phyloP scores from a whole-genome alignment of 2,797 vertebrate genomes.

The Fistularia tabacaria region DNA sequence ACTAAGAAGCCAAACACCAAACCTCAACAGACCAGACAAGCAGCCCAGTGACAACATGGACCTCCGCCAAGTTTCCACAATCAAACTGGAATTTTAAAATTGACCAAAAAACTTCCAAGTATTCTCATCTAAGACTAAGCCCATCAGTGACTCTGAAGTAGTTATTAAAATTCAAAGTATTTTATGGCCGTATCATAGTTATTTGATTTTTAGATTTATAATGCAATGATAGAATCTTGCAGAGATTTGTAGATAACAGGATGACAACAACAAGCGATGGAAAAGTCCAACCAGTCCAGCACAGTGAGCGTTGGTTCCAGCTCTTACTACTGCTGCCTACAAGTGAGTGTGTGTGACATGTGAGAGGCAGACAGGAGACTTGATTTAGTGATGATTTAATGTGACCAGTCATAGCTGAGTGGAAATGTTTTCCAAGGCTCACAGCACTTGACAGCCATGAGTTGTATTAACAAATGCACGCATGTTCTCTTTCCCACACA shows the following conservation, averaged over 20 bases:
- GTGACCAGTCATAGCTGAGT: constrained; percentile 36
- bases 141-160: too few relatives aligned
- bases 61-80: constrained; percentile 5
- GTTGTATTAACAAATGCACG: constrained; percentile 24
- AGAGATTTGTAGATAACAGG: constrained; percentile 18
- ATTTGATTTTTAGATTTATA: too few relatives aligned
- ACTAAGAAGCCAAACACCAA: neutral
- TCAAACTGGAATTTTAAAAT: too few relatives aligned
- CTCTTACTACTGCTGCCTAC: neutral
- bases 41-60: neutral
- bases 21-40: neutral
- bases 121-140: too few relatives aligned
- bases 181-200: too few relatives aligned
- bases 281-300: constrained; percentile 22
- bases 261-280: too few relatives aligned
- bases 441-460: constrained; percentile 40
- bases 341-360: constrained; percentile 4
- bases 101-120: too few relatives aligned
- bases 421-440: constrained; percentile 58
- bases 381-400: constrained; percentile 63
- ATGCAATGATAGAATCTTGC: too few relatives aligned
- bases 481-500: neutral
- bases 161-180: too few relatives aligned
- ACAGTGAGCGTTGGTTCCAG: constrained; percentile 7
- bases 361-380: constrained; percentile 36